A percentile compares a stretch with the other conserved stretches of the same genome.
Conservation (phyloP, 1,140 invertebrate genomes). For the Linepithema humile region DNA sequence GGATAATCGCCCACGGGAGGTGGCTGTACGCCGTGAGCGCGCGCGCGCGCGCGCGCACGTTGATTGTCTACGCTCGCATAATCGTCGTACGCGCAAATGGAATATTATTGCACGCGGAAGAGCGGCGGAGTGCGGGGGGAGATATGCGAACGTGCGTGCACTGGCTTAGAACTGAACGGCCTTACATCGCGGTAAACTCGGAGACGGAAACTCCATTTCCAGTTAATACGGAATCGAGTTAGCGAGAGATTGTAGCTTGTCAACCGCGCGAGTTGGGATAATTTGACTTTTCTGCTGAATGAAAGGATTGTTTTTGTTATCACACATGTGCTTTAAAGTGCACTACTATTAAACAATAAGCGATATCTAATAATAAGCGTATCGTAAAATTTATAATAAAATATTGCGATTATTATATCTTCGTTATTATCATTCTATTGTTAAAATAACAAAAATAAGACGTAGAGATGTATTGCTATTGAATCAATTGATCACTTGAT, state of each 20-base stretch:
- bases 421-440: not conserved
- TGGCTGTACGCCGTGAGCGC: not conserved
- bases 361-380: not conserved
- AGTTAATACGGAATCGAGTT: conserved; percentile 51
- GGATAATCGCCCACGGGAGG: conserved; percentile 41
- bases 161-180: conserved; percentile 36
- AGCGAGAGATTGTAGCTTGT: conserved; percentile 33
- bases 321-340: not conserved
- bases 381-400: not conserved
- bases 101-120: conserved; percentile 42
- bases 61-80: conserved; percentile 55
- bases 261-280: not conserved
- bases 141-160: not conserved
- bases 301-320: not conserved
- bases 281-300: conserved; percentile 22
- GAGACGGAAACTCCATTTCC: conserved; percentile 40
- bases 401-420: not conserved
- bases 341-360: not conserved
- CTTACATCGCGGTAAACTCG: conserved; percentile 45
- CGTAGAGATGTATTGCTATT: not conserved
- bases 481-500: not conserved
- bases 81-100: conserved; percentile 47
- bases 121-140: not conserved
- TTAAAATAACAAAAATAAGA: not conserved
- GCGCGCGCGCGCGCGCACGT: conserved; percentile 19